Conservation (phyloP, 2,113 vertebrate genomes). For the Saguinus midas region DNA sequence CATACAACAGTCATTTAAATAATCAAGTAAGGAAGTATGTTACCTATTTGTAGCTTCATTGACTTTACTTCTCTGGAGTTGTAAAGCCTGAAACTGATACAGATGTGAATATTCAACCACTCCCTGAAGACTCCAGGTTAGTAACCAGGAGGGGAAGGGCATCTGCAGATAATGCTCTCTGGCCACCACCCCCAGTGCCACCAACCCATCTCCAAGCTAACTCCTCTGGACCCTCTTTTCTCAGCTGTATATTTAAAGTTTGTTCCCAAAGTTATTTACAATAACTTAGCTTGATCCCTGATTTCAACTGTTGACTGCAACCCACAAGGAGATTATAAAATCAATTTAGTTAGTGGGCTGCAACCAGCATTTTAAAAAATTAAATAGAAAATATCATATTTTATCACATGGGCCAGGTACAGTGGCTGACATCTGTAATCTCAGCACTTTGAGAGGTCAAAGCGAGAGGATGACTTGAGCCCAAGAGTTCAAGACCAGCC, state of each 20-base stretch:
- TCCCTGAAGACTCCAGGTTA: conserved; percentile 16
- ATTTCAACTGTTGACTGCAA: background rate
- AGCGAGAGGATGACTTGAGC: background rate
- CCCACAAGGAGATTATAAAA: background rate
- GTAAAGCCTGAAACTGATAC: background rate
- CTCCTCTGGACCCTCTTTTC: background rate
- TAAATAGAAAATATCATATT: background rate
- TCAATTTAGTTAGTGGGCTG: background rate
- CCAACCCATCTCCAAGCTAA: background rate
- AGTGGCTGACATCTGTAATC: too few species aligned
- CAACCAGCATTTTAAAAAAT: background rate
- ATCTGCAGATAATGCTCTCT: background rate
- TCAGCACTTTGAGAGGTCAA: too few species aligned
- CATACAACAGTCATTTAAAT: background rate
- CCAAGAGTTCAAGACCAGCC: background rate
- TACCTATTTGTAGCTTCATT: background rate
- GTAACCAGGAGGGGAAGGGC: background rate
- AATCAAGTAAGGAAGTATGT: background rate
- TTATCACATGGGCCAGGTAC: too few species aligned
- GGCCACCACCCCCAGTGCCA: background rate
- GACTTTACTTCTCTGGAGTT: background rate
- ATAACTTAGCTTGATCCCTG: background rate
- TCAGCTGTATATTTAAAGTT: background rate
- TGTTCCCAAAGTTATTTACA: background rate
- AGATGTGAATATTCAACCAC: background rate